Evolutionary conservation across 2,888 invertebrate genomes (phyloP).

Genomic region (Eurytoma californica): DNA sequence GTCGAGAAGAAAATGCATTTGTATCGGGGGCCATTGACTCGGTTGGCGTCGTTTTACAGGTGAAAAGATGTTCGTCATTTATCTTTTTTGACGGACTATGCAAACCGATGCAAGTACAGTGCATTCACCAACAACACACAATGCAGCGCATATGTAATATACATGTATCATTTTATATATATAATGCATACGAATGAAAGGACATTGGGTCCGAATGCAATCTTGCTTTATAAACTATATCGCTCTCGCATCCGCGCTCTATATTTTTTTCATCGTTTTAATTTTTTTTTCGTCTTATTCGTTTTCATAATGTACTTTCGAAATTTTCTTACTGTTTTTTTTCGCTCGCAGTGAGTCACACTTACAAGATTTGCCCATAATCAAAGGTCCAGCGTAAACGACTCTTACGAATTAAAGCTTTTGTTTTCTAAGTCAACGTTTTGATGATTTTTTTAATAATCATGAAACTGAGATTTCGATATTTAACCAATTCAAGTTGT

Average conservation of each 20-base stretch:
- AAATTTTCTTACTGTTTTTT: background rate
- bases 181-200: slow-evolving; percentile 57
- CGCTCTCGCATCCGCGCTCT: slow-evolving; percentile 45
- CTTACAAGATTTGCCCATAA: slow-evolving; percentile 19
- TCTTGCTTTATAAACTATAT: slow-evolving; percentile 60
- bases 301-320: slow-evolving; percentile 6
- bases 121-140: slow-evolving; percentile 54
- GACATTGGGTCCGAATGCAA: slow-evolving; percentile 62
- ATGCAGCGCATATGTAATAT: slow-evolving; percentile 55
- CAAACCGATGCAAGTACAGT: slow-evolving; percentile 52
- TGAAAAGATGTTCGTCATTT: slow-evolving; percentile 39
- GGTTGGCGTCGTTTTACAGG: slow-evolving; percentile 32
- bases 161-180: slow-evolving; percentile 57
- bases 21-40: slow-evolving; percentile 45
- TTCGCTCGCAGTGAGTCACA: slow-evolving; percentile 5
- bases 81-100: slow-evolving; percentile 47
- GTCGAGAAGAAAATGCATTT: slow-evolving; percentile 52
- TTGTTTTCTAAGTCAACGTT: slow-evolving; percentile 35
- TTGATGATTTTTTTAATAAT: slow-evolving; percentile 48
- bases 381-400: slow-evolving; percentile 29
- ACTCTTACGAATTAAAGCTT: slow-evolving; percentile 45
- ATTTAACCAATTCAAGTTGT: background rate
- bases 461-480: slow-evolving; percentile 19
- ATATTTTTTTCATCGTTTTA: slow-evolving; percentile 27
- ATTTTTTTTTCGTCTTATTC: slow-evolving; percentile 14